Evolutionary conservation across 2,797 vertebrate species (phyloP).

Genomic region (Gallinago solitaria): DNA sequence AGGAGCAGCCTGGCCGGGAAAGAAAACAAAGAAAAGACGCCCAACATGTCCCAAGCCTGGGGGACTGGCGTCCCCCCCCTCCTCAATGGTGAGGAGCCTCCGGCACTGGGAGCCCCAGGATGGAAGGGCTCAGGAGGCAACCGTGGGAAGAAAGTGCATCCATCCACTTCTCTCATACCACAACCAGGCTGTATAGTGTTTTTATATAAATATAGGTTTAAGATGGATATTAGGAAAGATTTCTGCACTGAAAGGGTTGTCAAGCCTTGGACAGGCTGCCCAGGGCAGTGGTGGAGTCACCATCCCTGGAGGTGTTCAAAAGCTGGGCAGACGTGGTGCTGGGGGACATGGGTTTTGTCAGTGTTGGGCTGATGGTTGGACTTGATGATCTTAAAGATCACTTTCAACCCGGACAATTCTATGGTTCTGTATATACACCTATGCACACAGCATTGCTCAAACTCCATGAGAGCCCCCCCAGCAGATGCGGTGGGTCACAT

Average conservation of each 20-base stretch:
- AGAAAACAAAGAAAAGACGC: constrained; percentile 78
- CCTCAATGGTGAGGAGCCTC: not conserved
- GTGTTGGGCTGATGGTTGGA: not conserved
- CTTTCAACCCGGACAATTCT: not conserved
- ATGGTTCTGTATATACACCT: not conserved
- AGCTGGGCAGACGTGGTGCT: not conserved
- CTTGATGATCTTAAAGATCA: not conserved
- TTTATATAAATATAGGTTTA: not conserved
- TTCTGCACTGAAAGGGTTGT: not conserved
- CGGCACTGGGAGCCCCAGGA: not conserved
- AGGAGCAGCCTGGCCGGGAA: constrained; percentile 43
- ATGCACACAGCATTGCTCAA: not conserved
- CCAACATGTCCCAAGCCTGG: not conserved
- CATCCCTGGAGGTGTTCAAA: not conserved
- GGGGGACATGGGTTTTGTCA: not conserved
- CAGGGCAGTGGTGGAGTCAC: no score
- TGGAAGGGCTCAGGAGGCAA: accelerated
- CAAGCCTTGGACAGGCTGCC: not conserved
- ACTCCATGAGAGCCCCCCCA: not conserved
- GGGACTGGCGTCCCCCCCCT: not conserved
- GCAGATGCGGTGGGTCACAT: no score
- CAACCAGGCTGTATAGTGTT: not conserved
- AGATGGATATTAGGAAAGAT: not conserved
- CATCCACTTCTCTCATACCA: not conserved
- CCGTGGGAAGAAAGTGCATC: not conserved